Evolutionary conservation across 2,797 vertebrate species (phyloP).

Genomic region (Rhynchotus rufescens): DNA sequence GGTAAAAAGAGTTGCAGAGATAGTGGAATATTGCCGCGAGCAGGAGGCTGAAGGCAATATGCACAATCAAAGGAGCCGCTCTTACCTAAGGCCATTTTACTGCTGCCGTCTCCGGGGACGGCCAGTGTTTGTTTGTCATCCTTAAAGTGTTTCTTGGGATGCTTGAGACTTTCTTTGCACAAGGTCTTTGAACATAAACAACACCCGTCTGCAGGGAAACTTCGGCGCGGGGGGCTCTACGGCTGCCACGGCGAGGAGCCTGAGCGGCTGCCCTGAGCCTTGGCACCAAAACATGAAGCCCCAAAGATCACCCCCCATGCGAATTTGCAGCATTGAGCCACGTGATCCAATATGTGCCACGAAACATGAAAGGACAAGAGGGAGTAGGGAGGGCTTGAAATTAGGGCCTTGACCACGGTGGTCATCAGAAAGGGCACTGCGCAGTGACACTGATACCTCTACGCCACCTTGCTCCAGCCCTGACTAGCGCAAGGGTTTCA

Average conservation of each 20-base stretch:
- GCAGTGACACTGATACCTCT: neutral
- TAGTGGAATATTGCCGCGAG: neutral
- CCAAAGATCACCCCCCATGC: rapidly evolving
- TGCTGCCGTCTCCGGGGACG: neutral
- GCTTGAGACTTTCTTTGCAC: neutral
- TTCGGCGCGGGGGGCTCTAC: neutral
- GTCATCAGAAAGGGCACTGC: too few relatives aligned
- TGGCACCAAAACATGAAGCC: too few relatives aligned
- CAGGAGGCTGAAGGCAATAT: conserved; percentile 43
- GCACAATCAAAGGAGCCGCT: conserved; percentile 41
- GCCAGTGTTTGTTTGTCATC: rapidly evolving
- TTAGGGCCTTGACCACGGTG: rapidly evolving
- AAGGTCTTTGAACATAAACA: neutral
- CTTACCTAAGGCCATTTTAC: conserved; percentile 32
- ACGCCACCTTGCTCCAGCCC: neutral
- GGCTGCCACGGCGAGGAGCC: rapidly evolving
- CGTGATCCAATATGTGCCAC: rapidly evolving
- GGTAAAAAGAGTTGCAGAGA: conserved; percentile 21
- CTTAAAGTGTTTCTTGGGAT: rapidly evolving
- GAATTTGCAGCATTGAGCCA: neutral
- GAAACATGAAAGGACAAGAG: rapidly evolving
- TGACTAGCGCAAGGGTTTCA: neutral
- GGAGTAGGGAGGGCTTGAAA: rapidly evolving
- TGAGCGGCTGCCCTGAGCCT: neutral
- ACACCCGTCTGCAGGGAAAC: neutral